phyloP scores from a whole-genome alignment of 2,113 vertebrate genomes.

The Gymnorhina tibicen region DNA sequence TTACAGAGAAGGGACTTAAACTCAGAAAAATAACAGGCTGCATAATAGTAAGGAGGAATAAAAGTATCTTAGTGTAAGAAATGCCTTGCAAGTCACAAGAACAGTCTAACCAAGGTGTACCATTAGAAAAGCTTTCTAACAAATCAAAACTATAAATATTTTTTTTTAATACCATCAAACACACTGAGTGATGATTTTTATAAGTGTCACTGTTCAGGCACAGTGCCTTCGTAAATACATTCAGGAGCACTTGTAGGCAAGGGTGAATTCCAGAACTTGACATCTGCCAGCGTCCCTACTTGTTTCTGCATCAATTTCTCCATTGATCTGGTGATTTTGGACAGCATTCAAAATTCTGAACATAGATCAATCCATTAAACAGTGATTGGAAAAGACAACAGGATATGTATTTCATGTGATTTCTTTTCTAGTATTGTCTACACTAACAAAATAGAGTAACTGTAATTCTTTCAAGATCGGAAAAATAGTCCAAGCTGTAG shows the following conservation, averaged over 20 bases:
- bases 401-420: neutral
- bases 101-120: neutral
- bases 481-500: neutral
- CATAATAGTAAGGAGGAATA: neutral
- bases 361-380: neutral
- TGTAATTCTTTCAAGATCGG: neutral
- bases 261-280: neutral
- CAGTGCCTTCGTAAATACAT: neutral
- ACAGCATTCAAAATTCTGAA: neutral
- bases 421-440: neutral
- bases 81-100: neutral
- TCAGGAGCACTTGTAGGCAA: neutral
- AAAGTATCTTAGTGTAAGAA: neutral
- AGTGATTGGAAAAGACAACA: neutral
- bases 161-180: neutral
- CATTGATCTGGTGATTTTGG: neutral
- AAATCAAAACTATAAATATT: neutral
- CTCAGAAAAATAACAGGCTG: neutral
- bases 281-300: neutral
- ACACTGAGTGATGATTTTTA: too few species aligned
- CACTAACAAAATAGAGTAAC: conserved; percentile 33
- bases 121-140: neutral
- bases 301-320: neutral
- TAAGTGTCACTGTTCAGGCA: neutral
- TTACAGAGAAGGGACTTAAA: neutral